These are phyloP conservation scores for Trinectes maculatus DNA, from an alignment of 2,113 vertebrate species.

Conservation along the genomic window DNA sequence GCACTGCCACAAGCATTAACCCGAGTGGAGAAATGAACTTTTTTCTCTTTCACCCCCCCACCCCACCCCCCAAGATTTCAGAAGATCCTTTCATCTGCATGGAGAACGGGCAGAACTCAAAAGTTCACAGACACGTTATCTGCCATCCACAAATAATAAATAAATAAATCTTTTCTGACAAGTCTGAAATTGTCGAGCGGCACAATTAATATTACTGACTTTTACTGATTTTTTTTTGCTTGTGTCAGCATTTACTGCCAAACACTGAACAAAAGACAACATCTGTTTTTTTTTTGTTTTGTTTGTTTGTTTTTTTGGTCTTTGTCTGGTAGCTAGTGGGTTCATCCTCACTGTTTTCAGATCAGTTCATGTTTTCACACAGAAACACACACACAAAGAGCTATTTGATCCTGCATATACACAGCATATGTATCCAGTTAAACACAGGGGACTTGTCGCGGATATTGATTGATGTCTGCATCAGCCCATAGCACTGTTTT, in stretches of 20 bases:
- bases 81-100: constrained; percentile 56
- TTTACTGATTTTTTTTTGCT: not conserved
- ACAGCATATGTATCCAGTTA: not conserved
- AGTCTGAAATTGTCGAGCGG: constrained; percentile 9
- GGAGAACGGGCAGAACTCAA: constrained; percentile 49
- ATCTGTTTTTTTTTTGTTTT: not conserved
- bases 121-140: constrained; percentile 54
- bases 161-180: constrained; percentile 28
- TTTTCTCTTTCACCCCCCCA: constrained; percentile 10
- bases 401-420: too few relatives aligned
- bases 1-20: constrained; percentile 67
- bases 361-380: not conserved
- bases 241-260: not conserved
- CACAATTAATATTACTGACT: constrained; percentile 1
- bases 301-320: too few relatives aligned
- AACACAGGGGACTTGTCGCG: not conserved
- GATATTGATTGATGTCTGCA: not conserved
- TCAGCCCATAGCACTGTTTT: not conserved
- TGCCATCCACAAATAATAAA: constrained; percentile 33
- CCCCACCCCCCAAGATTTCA: constrained; percentile 17
- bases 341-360: not conserved
- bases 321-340: too few relatives aligned
- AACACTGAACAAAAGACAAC: not conserved
- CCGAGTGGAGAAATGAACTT: constrained; percentile 46
- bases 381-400: not conserved